Evolutionary conservation across 2,888 invertebrate genomes (phyloP), one percentile per base, ranked within the genome.

Genomic region (Campaea margaritaria): DNA sequence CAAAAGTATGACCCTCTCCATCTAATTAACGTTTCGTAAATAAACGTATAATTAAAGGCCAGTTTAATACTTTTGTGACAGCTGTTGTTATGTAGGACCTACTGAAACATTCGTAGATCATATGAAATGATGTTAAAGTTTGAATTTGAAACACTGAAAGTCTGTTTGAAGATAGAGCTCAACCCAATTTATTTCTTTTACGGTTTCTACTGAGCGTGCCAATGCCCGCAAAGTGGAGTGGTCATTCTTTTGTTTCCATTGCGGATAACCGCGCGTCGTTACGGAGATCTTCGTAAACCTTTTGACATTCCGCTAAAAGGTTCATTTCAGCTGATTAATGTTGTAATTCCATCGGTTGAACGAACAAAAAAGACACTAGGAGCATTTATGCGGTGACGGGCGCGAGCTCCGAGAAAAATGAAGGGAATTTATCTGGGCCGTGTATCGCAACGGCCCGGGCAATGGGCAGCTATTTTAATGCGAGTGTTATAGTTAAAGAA

Each of bases 231-330:
- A 75, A 76, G 74, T 73, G 73, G 76, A 77, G 64, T 62, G 65
- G 65, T 63, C 79, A 82, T 84, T 86, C 86, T 87, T 89, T 89
- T 89, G 87, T 89, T 87, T 86, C 78, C 81, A 80, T 81, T 76
- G 78, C 76, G 79, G 77, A 76, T 82, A 83, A 85, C 78, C 80
- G 73, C 78, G 49, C 69, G 70, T 85, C 83, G 81, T 86, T 85
- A 81, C 78, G 67, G 74, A 81, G 81, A 89, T 86, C 81, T 85
- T 75, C 76, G 79, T 82, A 84, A 87, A 82, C 87, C 86, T 89
- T 89, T 87, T 89, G 88, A 90, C 87, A 85, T 88, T 87, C 85
- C 82, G 85, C 85, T 89, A 88, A 90, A 88, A 89, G 86, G 86
- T 88, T 88, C 85, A 89, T 91, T 89, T 89, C 76, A 73, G 72